Evolutionary conservation across 2,797 vertebrate genomes (phyloP).

Genomic region (Caiman crocodilus): DNA sequence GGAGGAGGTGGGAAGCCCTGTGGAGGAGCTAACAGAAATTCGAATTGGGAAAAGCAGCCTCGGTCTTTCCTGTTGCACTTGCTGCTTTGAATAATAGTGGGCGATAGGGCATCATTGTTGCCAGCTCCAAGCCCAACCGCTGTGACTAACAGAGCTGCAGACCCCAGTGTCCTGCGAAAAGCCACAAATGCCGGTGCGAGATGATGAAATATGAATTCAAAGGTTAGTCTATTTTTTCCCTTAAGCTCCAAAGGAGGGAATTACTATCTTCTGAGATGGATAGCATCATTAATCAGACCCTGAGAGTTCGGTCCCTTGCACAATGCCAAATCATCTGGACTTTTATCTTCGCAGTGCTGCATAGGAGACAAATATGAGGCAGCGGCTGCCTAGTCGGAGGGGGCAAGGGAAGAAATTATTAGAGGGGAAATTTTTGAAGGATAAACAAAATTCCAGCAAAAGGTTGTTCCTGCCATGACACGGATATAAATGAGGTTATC

Average conservation of each 20-base stretch:
- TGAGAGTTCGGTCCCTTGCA: constrained; percentile 27
- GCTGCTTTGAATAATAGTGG: background rate
- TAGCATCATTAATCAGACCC: constrained; percentile 65
- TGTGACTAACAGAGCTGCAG: background rate
- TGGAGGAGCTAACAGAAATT: background rate
- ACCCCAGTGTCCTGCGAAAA: constrained; percentile 10
- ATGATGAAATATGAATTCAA: constrained; percentile 45
- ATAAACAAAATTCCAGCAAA: constrained; percentile 66
- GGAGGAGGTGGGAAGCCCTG: background rate
- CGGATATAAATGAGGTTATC: constrained; percentile 64
- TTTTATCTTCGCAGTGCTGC: constrained; percentile 38
- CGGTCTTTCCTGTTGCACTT: background rate
- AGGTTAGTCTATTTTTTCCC: constrained; percentile 44
- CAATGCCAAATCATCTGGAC: constrained; percentile 45
- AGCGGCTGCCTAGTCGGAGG: constrained; percentile 4
- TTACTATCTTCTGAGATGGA: constrained; percentile 46
- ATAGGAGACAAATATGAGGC: constrained; percentile 40
- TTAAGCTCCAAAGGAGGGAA: constrained; percentile 43
- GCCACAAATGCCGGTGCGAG: constrained; percentile 27
- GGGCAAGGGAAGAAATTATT: constrained; percentile 27
- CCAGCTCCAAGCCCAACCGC: background rate
- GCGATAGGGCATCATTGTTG: background rate
- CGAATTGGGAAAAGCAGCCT: background rate
- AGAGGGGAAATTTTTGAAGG: constrained; percentile 61
- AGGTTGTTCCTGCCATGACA: constrained; percentile 50